Evolutionary conservation across 1,140 invertebrate genomes (phyloP), one percentile per base, ranked within the genome.

Genomic region (Mycetomoellerius zeteki): DNA sequence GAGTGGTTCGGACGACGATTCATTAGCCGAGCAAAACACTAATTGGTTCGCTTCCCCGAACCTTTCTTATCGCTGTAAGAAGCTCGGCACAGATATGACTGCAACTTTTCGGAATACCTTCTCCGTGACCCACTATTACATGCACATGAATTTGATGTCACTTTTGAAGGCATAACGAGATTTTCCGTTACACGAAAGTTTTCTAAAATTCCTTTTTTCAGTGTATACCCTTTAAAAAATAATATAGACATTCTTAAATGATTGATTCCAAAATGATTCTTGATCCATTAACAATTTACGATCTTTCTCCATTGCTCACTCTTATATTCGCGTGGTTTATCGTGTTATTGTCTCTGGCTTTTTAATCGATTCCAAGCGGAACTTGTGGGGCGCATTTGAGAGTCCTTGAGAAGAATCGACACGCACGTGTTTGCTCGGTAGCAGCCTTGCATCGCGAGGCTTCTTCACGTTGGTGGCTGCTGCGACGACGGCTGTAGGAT

Each of bases 31-130:
- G 91, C 89, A 91, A 92, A 92, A 92, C 91, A 92, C 89, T 92
- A 92, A 92, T 92, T 92, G 91, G 91, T 92, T 86, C 89, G 91
- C 86, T 92, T 92, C 89, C 86, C 72, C 77, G 91, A 92, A 92
- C 52, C 73, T 65, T 56, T 85, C 78, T 82, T 54, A 30, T 43
- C 30, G 33, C 14, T 62, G 47, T 30, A 54, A 80, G 86, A 88
- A 90, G 56, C 72, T 60, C 81, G 81, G n/a, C 86, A 75, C 69
- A 75, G 89, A 90, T 88, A 88, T 76, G 52, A 65, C 58, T 43
- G 64, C 47, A 56, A 80, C 67, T 81, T 90, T 90, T 90, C 52
- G 88, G 64, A 52, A 37, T 19, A 56, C n/a, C n/a, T 54, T 27
- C 30, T 64, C 60, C 80, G 76, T 90, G 88, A 90, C 86, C 88